Evolutionary conservation across 2,113 vertebrate genomes (phyloP).

Genomic region (Pelobates fuscus): DNA sequence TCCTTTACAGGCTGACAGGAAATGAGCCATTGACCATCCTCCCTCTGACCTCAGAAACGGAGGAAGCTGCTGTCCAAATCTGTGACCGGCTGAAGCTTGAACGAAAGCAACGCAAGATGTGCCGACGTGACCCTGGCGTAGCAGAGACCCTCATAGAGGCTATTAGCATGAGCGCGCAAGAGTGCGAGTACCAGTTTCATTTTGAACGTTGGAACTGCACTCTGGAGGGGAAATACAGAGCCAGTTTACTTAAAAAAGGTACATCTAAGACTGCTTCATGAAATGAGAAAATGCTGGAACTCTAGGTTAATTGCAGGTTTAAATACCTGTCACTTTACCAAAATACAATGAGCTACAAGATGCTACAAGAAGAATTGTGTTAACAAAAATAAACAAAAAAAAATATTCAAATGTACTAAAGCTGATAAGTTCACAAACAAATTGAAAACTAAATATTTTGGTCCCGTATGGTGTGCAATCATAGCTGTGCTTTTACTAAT

Average conservation of each 20-base stretch:
- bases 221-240: conserved; percentile 88
- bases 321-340: too few relatives aligned
- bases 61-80: conserved; percentile 84
- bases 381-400: too few relatives aligned
- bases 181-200: conserved; percentile 97
- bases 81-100: conserved; percentile 97
- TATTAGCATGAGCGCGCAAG: conserved; percentile 91
- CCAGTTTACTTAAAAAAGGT: conserved; percentile 93
- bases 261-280: too few relatives aligned
- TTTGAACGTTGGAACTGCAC: conserved; percentile 99
- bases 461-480: too few relatives aligned
- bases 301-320: too few relatives aligned
- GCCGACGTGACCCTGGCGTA: conserved; percentile 92
- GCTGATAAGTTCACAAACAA: too few relatives aligned
- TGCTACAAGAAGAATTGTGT: too few relatives aligned
- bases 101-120: conserved; percentile 96
- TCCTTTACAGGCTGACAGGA: conserved; percentile 82
- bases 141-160: conserved; percentile 94
- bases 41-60: conserved; percentile 88
- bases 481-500: too few relatives aligned
- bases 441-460: too few relatives aligned
- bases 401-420: too few relatives aligned
- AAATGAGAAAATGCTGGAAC: too few relatives aligned
- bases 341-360: too few relatives aligned
- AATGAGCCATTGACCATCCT: conserved; percentile 94